These are phyloP conservation scores for Tethea ocularis DNA, from an alignment of 2,888 invertebrate species.

Conservation along the genomic window DNA sequence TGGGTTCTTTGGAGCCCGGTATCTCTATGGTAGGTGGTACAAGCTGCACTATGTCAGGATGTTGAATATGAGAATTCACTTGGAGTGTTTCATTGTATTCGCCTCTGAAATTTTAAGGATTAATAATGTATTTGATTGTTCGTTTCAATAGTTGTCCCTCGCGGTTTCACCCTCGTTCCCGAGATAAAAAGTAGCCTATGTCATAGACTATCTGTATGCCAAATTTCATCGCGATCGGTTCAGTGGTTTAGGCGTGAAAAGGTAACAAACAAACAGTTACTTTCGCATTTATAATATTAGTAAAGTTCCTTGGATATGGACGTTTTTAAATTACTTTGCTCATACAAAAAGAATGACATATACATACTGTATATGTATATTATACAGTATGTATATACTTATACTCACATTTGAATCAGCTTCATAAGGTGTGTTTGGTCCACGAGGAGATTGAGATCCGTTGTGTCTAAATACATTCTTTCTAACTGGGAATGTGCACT, in stretches of 20 bases:
- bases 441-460: slow-evolving; percentile 84
- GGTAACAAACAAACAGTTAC: no score
- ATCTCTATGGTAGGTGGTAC: slow-evolving; percentile 75
- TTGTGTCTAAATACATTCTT: slow-evolving; percentile 78
- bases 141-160: no score
- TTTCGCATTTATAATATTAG: no score
- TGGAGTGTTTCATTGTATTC: slow-evolving; percentile 68
- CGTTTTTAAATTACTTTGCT: no score
- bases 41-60: slow-evolving; percentile 85
- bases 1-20: slow-evolving; percentile 57
- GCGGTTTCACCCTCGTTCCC: neutral
- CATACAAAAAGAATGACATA: no score
- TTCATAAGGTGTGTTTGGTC: slow-evolving; percentile 81
- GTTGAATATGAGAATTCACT: slow-evolving; percentile 85
- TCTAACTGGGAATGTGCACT: slow-evolving; percentile 66
- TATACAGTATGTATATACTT: no score
- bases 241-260: no score
- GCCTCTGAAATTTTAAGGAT: slow-evolving; percentile 60
- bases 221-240: no score
- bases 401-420: slow-evolving; percentile 84
- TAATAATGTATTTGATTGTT: neutral
- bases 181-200: neutral
- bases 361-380: no score
- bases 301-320: no score
- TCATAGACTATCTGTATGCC: no score